A percentile compares a stretch with the other conserved stretches of the same genome.
These are phyloP conservation scores for Hemithea aestivaria DNA, from an alignment of 2,888 invertebrate species.

Conservation along the genomic window DNA sequence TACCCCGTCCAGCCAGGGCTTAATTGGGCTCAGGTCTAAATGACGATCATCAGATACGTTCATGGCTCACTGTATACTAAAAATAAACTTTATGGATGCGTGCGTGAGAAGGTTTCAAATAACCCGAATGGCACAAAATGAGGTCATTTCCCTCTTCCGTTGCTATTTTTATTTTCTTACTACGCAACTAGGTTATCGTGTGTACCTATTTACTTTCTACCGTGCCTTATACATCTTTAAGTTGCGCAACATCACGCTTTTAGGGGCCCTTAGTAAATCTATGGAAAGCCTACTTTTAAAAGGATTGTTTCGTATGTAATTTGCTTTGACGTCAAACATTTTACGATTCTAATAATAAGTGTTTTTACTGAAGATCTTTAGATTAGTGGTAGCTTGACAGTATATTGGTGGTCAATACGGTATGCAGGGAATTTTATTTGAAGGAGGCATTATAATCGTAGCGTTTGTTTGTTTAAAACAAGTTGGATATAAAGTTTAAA, in stretches of 20 bases:
- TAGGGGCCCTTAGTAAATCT: too few relatives aligned
- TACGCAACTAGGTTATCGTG: constrained; percentile 42
- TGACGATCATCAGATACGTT: constrained; percentile 62
- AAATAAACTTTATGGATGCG: constrained; percentile 69
- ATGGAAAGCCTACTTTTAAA: too few relatives aligned
- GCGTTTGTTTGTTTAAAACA: too few relatives aligned
- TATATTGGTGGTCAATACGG: too few relatives aligned
- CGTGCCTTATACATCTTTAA: not conserved
- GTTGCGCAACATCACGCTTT: not conserved
- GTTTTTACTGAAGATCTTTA: too few relatives aligned
- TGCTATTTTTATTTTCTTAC: constrained; percentile 57
- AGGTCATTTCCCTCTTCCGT: constrained; percentile 68
- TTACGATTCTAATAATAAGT: too few relatives aligned
- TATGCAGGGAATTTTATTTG: too few relatives aligned
- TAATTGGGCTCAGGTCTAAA: constrained; percentile 63
- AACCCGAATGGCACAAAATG: constrained; percentile 54
- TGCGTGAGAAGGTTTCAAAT: constrained; percentile 65
- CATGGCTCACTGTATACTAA: constrained; percentile 52
- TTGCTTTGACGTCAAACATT: too few relatives aligned
- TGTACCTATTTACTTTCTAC: constrained; percentile 11
- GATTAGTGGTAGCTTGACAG: too few relatives aligned
- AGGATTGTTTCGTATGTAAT: too few relatives aligned
- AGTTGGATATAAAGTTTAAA: too few relatives aligned
- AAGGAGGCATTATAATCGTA: too few relatives aligned
- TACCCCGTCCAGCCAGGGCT: constrained; percentile 46